These are phyloP conservation scores for Hippopotamus amphibius DNA, from an alignment of 2,113 vertebrate species.

Conservation along the genomic window DNA sequence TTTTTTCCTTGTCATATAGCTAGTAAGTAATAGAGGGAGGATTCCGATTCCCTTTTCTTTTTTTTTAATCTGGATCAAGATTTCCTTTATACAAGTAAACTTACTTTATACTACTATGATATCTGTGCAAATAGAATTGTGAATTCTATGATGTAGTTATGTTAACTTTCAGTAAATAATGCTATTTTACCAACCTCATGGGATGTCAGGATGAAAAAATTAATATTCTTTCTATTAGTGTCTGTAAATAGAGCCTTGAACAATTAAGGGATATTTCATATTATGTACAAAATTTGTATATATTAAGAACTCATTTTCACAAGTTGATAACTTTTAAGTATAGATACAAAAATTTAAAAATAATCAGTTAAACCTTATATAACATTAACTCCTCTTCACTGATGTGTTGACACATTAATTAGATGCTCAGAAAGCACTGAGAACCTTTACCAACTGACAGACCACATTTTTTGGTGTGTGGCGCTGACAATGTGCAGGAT, in stretches of 20 bases:
- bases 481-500: not conserved
- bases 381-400: not conserved
- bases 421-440: not conserved
- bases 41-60: not conserved
- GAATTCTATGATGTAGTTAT: slow-evolving; percentile 25
- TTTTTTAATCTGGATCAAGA: not conserved
- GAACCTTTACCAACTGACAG: not conserved
- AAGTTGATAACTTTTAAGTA: not conserved
- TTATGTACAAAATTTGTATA: not conserved
- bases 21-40: not conserved
- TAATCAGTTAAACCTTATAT: not conserved
- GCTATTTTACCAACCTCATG: not conserved
- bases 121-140: slow-evolving; percentile 40
- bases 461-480: not conserved
- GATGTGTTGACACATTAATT: not conserved
- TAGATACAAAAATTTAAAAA: not conserved
- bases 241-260: not conserved
- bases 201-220: slow-evolving; percentile 3
- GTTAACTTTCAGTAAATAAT: slow-evolving; percentile 42
- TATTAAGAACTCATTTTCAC: not conserved
- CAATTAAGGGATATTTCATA: not conserved
- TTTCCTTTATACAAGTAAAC: slow-evolving; percentile 36
- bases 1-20: not conserved
- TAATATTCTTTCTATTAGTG: slow-evolving; percentile 10
- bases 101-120: not conserved